Evolutionary conservation across 2,113 vertebrate species (phyloP), one percentile per base, ranked within the genome.

Genomic region (Cephalopterus ornatus): DNA sequence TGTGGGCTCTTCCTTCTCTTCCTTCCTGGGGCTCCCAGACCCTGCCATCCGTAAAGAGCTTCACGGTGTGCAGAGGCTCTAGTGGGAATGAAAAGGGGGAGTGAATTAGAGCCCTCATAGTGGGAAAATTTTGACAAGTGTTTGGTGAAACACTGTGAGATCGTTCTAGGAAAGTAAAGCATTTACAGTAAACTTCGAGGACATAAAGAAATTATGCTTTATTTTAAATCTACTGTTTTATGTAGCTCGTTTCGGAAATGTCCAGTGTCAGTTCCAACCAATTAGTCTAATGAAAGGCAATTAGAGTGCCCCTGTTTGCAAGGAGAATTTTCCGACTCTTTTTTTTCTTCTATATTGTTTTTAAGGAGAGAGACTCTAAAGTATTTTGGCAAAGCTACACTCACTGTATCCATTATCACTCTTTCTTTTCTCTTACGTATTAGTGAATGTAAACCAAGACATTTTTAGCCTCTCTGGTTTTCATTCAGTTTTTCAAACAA

Each of bases 401-500:
- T 94, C 78, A 55, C 66, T 82, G 16, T 67, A 76, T 63, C 68
- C 75, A 52, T 88, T 96, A 80, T 92, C 55, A 68, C 78, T 88
- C 39, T 62, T 68, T 81, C 72, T 79, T 92, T 92, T 90, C 59
- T 88, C 65, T 65, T 94, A 53, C n/a, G 9, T 71, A 85, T 91
- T 91, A 70, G 27, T 94, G 66, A 95, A 67, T 83, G 84, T 92
- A 96, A 97, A 88, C 66, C 46, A 66, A 88, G 91, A 67, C 74
- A 84, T 67, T 91, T 96, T 79, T 92, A 85, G 33, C 86, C 92
- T 90, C 85, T 78, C 73, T 91, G 84, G 85, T 96, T 96, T 97
- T 95, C 95, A 92, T 96, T 97, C 80, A 92, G 70, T 85, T 94
- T 90, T 95, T 96, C 95, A 95, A 96, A 96, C 96, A 96, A 97